A percentile compares a stretch with the other conserved stretches of the same genome.
phyloP scores from a whole-genome alignment of 2,113 vertebrate genomes.

The Bufo bufo region DNA sequence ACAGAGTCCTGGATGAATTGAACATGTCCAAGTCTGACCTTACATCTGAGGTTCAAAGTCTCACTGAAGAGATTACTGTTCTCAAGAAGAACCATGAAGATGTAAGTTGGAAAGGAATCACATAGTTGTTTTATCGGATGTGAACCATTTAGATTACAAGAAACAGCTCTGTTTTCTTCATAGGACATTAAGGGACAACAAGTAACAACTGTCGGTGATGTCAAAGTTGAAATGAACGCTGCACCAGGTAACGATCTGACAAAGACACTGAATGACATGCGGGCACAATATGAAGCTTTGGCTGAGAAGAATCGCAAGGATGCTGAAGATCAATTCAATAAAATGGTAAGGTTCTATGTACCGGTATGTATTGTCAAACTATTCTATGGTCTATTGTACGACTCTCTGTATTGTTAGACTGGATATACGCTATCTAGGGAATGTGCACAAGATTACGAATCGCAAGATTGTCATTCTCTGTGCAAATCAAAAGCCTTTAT shows the following conservation, averaged over 20 bases:
- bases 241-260: conserved; percentile 80
- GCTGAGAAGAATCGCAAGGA: conserved; percentile 83
- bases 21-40: conserved; percentile 67
- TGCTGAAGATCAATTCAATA: conserved; percentile 82
- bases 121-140: background rate
- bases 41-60: conserved; percentile 78
- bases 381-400: background rate
- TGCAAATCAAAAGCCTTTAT: no score
- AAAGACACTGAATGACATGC: conserved; percentile 79
- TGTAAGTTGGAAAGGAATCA: conserved; percentile 63
- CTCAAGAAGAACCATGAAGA: conserved; percentile 84
- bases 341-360: conserved; percentile 41
- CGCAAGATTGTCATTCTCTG: background rate
- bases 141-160: background rate
- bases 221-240: conserved; percentile 88
- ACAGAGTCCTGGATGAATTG: conserved; percentile 72
- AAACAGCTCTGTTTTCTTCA: background rate
- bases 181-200: conserved; percentile 82
- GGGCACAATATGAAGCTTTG: conserved; percentile 80
- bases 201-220: conserved; percentile 73
- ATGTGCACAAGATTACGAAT: background rate
- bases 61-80: conserved; percentile 78
- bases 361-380: background rate
- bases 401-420: background rate
- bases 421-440: background rate